These are phyloP conservation scores for Muscicapa comitata DNA, from an alignment of 2,797 vertebrate species.

Conservation along the genomic window DNA sequence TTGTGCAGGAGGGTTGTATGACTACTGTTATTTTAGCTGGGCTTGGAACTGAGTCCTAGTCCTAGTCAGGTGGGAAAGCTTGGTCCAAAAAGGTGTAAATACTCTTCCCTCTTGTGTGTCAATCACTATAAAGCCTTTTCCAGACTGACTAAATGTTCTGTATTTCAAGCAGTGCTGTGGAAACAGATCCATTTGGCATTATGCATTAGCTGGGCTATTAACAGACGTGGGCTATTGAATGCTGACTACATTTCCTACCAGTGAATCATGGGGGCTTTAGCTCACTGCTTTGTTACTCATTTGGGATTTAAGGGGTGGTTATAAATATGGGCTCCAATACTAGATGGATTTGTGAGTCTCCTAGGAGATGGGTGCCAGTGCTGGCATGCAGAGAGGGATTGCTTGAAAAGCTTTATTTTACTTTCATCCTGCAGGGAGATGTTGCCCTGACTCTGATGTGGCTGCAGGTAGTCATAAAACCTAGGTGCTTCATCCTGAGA, in stretches of 20 bases:
- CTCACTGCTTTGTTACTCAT: not conserved
- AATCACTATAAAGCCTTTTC: not conserved
- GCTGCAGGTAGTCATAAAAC: not conserved
- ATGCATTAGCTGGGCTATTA: not conserved
- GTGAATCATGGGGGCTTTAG: not conserved
- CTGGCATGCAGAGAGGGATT: not conserved
- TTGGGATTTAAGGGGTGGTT: slow-evolving; percentile 7
- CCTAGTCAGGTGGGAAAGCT: not conserved
- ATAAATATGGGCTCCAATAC: not conserved
- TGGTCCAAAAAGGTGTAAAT: not conserved
- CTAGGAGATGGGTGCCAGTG: not conserved
- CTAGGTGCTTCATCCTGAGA: not conserved
- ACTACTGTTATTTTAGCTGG: not conserved
- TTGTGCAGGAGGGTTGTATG: not conserved
- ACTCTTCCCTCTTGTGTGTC: not conserved
- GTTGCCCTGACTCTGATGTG: not conserved
- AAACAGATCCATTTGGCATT: not conserved
- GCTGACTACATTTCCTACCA: not conserved
- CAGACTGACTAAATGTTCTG: not conserved
- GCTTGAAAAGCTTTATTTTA: not conserved
- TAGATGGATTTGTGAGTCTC: not conserved
- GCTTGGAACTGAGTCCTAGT: not conserved
- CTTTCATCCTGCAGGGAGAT: not conserved
- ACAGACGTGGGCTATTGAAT: not conserved
- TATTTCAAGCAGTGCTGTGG: not conserved